Percentiles rank a stretch among this genome's conserved stretches.
Conservation (phyloP, 2,888 invertebrate genomes). For the Lissonota sp. region DNA sequence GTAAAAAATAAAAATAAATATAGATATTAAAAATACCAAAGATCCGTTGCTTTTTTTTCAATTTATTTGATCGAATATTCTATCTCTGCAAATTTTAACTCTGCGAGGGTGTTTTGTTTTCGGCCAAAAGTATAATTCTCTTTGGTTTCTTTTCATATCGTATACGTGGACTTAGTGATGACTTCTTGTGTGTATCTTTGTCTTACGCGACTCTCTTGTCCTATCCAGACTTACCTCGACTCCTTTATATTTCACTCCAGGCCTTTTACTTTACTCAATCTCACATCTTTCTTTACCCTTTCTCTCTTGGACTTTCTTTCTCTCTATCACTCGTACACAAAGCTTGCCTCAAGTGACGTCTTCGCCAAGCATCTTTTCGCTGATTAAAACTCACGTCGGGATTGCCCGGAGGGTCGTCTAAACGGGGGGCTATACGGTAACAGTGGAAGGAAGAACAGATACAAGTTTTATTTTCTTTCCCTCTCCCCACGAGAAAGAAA, state of each 20-base stretch:
- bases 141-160: background rate
- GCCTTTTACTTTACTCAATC: background rate
- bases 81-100: background rate
- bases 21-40: too few species aligned
- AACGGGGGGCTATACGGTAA: constrained; percentile 16
- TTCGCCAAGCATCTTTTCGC: constrained; percentile 26
- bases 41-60: too few species aligned
- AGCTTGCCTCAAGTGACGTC: constrained; percentile 33
- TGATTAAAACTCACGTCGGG: constrained; percentile 56
- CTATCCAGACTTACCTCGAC: background rate
- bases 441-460: constrained; percentile 13
- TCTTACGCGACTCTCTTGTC: background rate
- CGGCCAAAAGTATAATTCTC: background rate
- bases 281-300: background rate
- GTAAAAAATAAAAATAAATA: too few species aligned
- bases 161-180: background rate
- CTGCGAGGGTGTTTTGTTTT: background rate
- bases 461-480: constrained; percentile 31
- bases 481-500: background rate
- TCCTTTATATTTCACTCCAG: background rate
- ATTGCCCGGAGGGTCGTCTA: constrained; percentile 38
- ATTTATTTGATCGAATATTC: too few species aligned
- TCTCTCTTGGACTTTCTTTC: background rate
- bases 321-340: background rate
- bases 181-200: background rate